These are phyloP conservation scores for Squalus acanthias DNA, from an alignment of 2,797 vertebrate genomes.

Conservation along the genomic window DNA sequence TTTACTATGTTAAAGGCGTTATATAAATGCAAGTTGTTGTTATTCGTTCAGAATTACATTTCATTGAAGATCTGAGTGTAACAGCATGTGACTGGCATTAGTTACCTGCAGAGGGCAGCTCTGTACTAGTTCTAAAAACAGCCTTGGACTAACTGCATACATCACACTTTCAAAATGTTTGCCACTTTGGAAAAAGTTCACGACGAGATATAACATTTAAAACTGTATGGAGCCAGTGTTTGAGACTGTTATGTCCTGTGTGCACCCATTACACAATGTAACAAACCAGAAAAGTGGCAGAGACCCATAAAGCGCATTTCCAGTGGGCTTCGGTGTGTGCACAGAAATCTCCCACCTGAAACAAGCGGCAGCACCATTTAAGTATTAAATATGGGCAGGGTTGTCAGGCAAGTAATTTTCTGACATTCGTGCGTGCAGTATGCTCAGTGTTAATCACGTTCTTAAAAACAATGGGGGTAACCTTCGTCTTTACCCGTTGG, in stretches of 20 bases:
- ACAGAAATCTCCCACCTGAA: not conserved
- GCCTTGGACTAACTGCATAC: not conserved
- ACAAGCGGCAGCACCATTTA: not conserved
- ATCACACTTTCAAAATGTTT: not conserved
- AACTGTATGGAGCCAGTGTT: not conserved
- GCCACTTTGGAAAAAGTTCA: not conserved
- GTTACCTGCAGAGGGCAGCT: slow-evolving; percentile 2
- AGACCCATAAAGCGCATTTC: not conserved
- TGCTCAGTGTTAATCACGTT: not conserved
- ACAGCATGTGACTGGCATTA: not conserved
- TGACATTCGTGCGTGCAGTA: not conserved
- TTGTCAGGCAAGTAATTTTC: not conserved
- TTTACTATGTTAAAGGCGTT: not conserved
- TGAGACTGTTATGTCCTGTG: not conserved
- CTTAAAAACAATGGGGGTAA: not conserved
- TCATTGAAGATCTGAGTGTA: not conserved
- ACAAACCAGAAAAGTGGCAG: not conserved
- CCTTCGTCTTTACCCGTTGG: not conserved
- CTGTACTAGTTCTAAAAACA: not conserved
- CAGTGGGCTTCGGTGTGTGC: not conserved
- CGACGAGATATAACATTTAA: not conserved
- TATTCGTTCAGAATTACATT: too few species aligned
- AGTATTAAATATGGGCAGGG: not conserved
- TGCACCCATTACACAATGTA: not conserved
- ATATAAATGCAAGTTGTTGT: not conserved